Evolutionary conservation across 2,113 vertebrate genomes (phyloP).

Genomic region (Candoia aspera): DNA sequence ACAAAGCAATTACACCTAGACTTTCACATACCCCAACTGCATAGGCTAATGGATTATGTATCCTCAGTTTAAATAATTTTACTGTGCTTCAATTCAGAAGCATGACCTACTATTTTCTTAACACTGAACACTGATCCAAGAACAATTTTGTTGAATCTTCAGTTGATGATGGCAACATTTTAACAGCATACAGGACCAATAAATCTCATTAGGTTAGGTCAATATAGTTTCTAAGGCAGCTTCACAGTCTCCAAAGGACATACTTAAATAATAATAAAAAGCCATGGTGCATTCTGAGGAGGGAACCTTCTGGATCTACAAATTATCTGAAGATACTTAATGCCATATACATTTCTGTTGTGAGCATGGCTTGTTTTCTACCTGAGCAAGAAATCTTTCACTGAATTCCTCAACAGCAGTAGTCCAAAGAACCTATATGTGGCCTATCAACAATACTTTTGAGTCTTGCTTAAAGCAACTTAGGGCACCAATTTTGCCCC

Average conservation of each 20-base stretch:
- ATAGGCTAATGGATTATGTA: neutral
- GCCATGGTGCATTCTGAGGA: neutral
- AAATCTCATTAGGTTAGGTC: neutral
- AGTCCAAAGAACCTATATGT: neutral
- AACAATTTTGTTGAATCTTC: neutral
- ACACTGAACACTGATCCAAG: neutral
- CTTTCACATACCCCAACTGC: neutral
- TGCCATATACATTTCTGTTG: neutral
- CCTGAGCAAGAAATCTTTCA: neutral
- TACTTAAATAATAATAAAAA: neutral
- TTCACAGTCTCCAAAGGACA: neutral
- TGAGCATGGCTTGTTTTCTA: neutral
- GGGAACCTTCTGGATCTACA: neutral
- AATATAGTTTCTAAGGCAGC: neutral
- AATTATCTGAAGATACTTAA: neutral
- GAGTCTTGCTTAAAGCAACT: neutral
- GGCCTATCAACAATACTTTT: neutral
- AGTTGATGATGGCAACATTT: neutral
- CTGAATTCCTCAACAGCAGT: neutral
- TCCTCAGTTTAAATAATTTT: neutral
- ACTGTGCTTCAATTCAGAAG: neutral
- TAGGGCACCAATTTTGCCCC: neutral
- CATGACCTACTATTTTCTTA: neutral
- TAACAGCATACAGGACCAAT: neutral
- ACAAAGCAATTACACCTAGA: neutral